Evolutionary conservation across 2,888 invertebrate species (phyloP).

Genomic region (Phengaris alcon): DNA sequence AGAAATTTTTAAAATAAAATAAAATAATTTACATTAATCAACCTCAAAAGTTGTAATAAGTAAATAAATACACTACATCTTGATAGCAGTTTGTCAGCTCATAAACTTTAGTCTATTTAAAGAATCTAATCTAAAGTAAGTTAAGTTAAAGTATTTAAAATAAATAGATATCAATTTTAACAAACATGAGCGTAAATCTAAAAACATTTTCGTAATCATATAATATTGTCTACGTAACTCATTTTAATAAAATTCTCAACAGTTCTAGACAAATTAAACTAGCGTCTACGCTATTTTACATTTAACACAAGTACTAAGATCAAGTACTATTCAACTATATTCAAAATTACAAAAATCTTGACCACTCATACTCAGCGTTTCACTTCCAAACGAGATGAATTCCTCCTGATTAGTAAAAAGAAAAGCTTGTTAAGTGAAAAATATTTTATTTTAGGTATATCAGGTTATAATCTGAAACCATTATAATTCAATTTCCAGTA

Average conservation of each 20-base stretch:
- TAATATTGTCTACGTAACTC: slow-evolving; percentile 11
- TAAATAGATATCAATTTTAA: slow-evolving; percentile 9
- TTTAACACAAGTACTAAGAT: slow-evolving; percentile 16
- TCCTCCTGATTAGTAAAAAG: slow-evolving; percentile 55
- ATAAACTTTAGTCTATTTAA: slow-evolving; percentile 4
- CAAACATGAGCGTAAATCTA: slow-evolving; percentile 23
- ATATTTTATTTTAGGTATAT: not conserved
- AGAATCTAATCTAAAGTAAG: slow-evolving; percentile 24
- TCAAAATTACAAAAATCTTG: slow-evolving; percentile 37
- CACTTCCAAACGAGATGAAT: slow-evolving; percentile 44
- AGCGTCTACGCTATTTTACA: slow-evolving; percentile 26
- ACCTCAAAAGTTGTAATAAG: not conserved
- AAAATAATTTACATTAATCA: not conserved
- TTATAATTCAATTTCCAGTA: not conserved
- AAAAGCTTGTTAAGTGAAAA: slow-evolving; percentile 34
- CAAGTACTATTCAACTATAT: slow-evolving; percentile 31
- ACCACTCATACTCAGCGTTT: slow-evolving; percentile 57
- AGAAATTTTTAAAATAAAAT: not conserved
- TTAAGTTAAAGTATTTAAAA: too few species aligned
- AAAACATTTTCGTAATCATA: not conserved
- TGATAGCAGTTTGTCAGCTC: slow-evolving; percentile 8
- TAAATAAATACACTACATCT: not conserved
- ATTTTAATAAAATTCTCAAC: slow-evolving; percentile 16
- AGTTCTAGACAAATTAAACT: slow-evolving; percentile 1
- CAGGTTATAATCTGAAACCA: not conserved